A percentile compares a stretch with the other conserved stretches of the same genome.
These are phyloP conservation scores for Mactromeris polynyma DNA, from an alignment of 2,888 invertebrate genomes.

Conservation along the genomic window DNA sequence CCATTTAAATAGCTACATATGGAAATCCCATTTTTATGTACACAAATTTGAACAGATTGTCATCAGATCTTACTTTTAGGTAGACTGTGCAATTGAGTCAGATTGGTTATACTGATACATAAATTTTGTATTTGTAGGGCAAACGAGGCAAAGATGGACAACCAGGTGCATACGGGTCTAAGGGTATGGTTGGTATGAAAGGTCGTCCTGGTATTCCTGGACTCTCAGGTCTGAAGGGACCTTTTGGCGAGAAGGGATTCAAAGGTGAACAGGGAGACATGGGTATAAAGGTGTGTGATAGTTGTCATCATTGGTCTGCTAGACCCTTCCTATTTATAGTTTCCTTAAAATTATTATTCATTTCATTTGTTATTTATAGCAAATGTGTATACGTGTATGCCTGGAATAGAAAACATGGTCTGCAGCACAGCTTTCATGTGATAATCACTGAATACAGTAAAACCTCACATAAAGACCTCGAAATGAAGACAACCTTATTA, in stretches of 20 bases:
- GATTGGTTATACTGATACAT: neutral
- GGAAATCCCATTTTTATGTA: too few species aligned
- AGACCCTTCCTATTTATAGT: neutral
- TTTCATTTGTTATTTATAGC: too few species aligned
- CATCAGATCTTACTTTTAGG: too few species aligned
- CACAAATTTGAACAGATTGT: too few species aligned
- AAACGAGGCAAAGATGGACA: constrained; percentile 82
- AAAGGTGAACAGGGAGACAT: constrained; percentile 67
- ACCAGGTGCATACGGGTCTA: constrained; percentile 75
- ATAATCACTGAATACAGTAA: too few species aligned
- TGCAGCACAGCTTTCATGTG: too few species aligned
- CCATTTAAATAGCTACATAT: too few species aligned
- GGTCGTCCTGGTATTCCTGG: constrained; percentile 74
- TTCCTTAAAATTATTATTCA: too few species aligned
- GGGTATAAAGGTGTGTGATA: constrained; percentile 59
- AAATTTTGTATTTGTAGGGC: constrained; percentile 71
- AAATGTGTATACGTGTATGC: too few species aligned
- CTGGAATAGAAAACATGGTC: too few species aligned
- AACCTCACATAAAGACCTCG: too few species aligned
- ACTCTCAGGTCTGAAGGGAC: constrained; percentile 73
- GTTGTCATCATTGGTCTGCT: neutral
- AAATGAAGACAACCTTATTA: too few species aligned
- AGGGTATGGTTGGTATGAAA: constrained; percentile 77
- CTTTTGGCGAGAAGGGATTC: constrained; percentile 63
- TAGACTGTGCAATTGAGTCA: neutral